Percentiles rank a stretch among this genome's conserved stretches.
Conservation (phyloP, 2,797 vertebrate species). For the Megaceryle alcyon region DNA sequence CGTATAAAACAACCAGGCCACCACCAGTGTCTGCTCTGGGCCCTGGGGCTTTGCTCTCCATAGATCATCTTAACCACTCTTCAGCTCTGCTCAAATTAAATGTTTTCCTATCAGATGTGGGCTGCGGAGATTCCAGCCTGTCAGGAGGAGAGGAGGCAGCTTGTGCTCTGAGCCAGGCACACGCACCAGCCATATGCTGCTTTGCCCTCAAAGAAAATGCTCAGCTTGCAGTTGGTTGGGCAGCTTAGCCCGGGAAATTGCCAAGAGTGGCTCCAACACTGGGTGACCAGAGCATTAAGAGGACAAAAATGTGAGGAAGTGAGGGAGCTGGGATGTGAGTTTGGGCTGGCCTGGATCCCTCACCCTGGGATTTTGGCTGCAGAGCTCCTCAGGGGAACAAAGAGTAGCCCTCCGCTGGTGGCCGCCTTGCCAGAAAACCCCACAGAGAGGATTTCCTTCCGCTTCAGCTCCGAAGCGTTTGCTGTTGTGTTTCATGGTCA, state of each 20-base stretch:
- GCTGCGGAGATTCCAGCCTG: conserved; percentile 70
- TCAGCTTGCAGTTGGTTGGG: background rate
- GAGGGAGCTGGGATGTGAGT: rapidly evolving
- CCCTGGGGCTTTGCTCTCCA: conserved; percentile 48
- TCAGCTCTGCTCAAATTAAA: conserved; percentile 67
- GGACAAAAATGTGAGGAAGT: background rate
- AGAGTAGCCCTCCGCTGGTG: background rate
- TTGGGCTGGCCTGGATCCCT: background rate
- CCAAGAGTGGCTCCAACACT: rapidly evolving
- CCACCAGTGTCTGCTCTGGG: background rate
- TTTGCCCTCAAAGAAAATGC: conserved; percentile 10
- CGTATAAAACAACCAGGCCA: background rate
- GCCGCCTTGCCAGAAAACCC: background rate
- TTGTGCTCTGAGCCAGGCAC: background rate
- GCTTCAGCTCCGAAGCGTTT: background rate
- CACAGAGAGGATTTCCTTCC: background rate
- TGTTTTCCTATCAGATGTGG: conserved; percentile 70
- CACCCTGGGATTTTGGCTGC: background rate
- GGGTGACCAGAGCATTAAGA: background rate
- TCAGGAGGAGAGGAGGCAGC: conserved; percentile 50
- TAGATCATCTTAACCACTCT: conserved; percentile 49
- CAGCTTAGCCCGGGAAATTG: background rate
- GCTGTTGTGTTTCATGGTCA: background rate
- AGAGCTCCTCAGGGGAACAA: background rate
- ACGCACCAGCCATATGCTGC: conserved; percentile 35